Percentiles rank a stretch among this genome's conserved stretches.
Evolutionary conservation across 1,140 invertebrate genomes (phyloP).

Genomic region (Hylaeus volcanicus): DNA sequence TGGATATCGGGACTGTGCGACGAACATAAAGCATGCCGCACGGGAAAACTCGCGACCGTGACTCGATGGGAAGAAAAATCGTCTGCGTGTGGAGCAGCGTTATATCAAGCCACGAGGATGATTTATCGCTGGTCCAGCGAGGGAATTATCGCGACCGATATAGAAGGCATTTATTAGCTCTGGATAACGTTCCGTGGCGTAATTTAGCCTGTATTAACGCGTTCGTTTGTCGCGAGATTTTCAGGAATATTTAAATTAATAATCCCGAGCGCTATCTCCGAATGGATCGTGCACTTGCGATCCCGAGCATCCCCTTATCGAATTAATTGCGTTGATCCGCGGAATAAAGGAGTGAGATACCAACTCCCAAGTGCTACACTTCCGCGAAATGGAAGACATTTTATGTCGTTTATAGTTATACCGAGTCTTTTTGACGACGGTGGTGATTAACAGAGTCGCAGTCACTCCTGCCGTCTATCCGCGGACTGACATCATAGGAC

Average conservation of each 20-base stretch:
- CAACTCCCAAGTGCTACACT: too few species aligned
- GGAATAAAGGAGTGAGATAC: not conserved
- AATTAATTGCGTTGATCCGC: slow-evolving; percentile 34
- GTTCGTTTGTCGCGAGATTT: slow-evolving; percentile 29
- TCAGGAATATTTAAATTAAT: slow-evolving; percentile 65
- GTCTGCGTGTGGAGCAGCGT: slow-evolving; percentile 54
- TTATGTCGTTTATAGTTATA: too few species aligned
- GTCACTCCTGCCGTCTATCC: too few species aligned
- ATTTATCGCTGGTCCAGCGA: slow-evolving; percentile 52
- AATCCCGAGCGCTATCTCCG: slow-evolving; percentile 33
- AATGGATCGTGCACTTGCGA: slow-evolving; percentile 1
- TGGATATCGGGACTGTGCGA: not conserved
- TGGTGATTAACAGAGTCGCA: too few species aligned
- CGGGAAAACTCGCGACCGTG: not conserved
- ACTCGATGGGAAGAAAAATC: slow-evolving; percentile 48
- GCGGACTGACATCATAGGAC: too few species aligned
- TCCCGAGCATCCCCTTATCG: slow-evolving; percentile 22
- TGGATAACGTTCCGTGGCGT: slow-evolving; percentile 56
- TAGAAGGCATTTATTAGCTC: slow-evolving; percentile 56
- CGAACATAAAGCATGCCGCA: not conserved
- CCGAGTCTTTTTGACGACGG: too few species aligned
- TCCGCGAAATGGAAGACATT: too few species aligned
- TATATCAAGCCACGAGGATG: slow-evolving; percentile 56
- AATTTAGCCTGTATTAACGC: slow-evolving; percentile 65
- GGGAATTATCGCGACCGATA: slow-evolving; percentile 62